Base-by-base conservation (phyloP, 2,113 vertebrate genomes). In the Apodemus sylvaticus region DNA sequence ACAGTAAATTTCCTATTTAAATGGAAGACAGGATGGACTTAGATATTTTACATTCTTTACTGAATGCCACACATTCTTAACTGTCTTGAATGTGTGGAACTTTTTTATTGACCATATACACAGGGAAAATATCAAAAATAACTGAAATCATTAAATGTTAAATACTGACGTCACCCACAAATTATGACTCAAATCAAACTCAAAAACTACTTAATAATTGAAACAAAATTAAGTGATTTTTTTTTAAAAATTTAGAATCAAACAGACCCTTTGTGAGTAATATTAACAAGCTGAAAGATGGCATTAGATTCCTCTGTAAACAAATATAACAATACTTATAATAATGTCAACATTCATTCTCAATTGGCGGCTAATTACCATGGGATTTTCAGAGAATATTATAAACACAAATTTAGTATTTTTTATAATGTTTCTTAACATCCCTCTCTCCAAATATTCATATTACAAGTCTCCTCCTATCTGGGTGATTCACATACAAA, bases 21-120 rank as follows among this genome's bases (percentile, higher is more conserved):
- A n/a, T 93, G 55, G 64, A 93, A 97, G 34, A 81, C 91, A 48
- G 86, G 45, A 93, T n/a, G 68, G 93, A 94, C 77, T 95, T 48
- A 90, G n/a, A 39, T 66, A 94, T 51, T 82, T 93, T 76, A 94
- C 29, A 96, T 66, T 91, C 93, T 42, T 94, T 95, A 76, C 73
- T 51, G 86, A 94, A 89, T 78, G 86, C 5, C 76, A 79, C 8
- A 89, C 73, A 70, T 34, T 95, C 66, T 42, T 83, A 48, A 86
- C 55, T 95, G 81, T 95, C 82, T 87, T 55, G 86, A 96, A 96
- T 17, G 4, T 78, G 51, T 5, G 76, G 34, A 70, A 94, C n/a
- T 48, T 94, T 34, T 89, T 76, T 83, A 71, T 68, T 95, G 83
- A 93, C 55, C 55, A 92, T 34, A 74, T 51, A 95, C 16, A 95